Evolutionary conservation across 1,140 invertebrate species (phyloP).

Genomic region (Heterodera carotae): DNA sequence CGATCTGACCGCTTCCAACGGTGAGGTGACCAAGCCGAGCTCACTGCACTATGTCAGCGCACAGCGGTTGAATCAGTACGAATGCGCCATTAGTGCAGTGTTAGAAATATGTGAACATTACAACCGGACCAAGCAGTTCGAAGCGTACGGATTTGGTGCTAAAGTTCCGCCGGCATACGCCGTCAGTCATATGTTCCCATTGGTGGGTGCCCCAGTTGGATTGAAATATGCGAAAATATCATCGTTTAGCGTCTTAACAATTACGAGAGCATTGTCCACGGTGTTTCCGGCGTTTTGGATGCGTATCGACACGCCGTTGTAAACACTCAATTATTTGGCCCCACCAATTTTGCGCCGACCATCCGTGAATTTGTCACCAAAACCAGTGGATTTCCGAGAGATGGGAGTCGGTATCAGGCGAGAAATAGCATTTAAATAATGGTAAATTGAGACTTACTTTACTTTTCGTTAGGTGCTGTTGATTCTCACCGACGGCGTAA

Average conservation of each 20-base stretch:
- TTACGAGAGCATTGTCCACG: slow-evolving; percentile 69
- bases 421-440: background rate
- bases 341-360: slow-evolving; percentile 73
- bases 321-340: slow-evolving; percentile 72
- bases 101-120: slow-evolving; percentile 73
- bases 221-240: background rate
- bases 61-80: slow-evolving; percentile 70
- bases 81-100: slow-evolving; percentile 64
- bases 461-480: slow-evolving; percentile 69
- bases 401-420: slow-evolving; percentile 67
- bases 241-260: slow-evolving; percentile 36
- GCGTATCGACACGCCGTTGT: slow-evolving; percentile 67
- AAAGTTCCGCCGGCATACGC: slow-evolving; percentile 40
- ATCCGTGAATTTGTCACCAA: slow-evolving; percentile 70
- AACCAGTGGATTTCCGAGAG: slow-evolving; percentile 66
- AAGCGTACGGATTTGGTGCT: slow-evolving; percentile 60
- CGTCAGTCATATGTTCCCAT: slow-evolving; percentile 51
- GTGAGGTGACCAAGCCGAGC: slow-evolving; percentile 69
- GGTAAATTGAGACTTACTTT: background rate
- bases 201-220: slow-evolving; percentile 38
- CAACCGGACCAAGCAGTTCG: slow-evolving; percentile 64
- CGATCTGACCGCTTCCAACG: slow-evolving; percentile 76
- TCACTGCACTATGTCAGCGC: slow-evolving; percentile 72
- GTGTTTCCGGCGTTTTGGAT: slow-evolving; percentile 66
- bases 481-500: slow-evolving; percentile 74